Percentiles rank a stretch among this genome's conserved stretches.
These are phyloP conservation scores for Gymnothorax javanicus DNA, from an alignment of 2,797 vertebrate species.

Conservation along the genomic window DNA sequence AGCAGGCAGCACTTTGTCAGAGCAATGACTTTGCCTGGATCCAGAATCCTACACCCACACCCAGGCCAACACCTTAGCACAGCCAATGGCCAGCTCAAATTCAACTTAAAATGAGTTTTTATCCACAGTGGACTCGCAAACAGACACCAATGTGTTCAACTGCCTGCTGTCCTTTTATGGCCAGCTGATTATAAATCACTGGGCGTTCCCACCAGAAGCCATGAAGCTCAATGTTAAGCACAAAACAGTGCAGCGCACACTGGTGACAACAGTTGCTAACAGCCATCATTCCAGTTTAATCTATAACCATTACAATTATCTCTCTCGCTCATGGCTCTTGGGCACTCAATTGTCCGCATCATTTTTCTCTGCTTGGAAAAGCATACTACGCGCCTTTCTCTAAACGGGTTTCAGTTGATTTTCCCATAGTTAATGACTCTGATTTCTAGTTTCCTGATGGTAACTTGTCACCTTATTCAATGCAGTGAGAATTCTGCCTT, in stretches of 20 bases:
- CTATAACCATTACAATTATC: conserved; percentile 18
- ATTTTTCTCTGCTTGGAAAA: conserved; percentile 35
- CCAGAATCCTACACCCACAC: conserved; percentile 42
- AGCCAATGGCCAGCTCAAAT: conserved; percentile 71
- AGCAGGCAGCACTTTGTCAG: background rate
- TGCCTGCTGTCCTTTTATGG: conserved; percentile 82
- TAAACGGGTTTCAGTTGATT: background rate
- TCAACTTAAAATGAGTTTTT: conserved; percentile 76
- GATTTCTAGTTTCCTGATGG: conserved; percentile 7
- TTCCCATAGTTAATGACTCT: conserved; percentile 9
- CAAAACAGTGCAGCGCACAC: conserved; percentile 41
- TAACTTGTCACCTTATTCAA: background rate
- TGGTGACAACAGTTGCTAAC: conserved; percentile 47
- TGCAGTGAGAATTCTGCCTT: background rate
- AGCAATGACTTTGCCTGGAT: conserved; percentile 47
- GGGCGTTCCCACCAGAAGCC: conserved; percentile 52
- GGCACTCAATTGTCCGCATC: conserved; percentile 38
- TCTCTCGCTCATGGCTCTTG: background rate
- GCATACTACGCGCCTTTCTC: background rate
- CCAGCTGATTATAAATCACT: conserved; percentile 82
- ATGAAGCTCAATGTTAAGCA: conserved; percentile 63
- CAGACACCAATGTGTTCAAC: conserved; percentile 74
- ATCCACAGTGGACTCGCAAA: conserved; percentile 74
- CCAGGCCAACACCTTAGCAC: conserved; percentile 58
- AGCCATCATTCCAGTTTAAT: conserved; percentile 44